Evolutionary conservation across 2,113 vertebrate species (phyloP).

Genomic region (Cacatua alba): DNA sequence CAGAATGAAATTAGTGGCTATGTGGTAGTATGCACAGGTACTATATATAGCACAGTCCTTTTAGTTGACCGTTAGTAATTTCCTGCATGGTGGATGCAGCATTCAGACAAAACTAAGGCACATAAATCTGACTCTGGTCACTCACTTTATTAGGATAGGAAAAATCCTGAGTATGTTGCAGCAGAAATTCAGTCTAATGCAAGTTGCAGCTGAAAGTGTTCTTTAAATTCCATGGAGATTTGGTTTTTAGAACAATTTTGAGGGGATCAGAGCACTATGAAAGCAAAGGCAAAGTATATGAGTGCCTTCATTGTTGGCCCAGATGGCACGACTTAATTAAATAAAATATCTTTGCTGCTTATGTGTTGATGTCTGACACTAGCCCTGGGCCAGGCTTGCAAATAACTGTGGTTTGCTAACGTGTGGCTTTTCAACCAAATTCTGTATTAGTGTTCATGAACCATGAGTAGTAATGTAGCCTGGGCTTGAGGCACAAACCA

Average conservation of each 20-base stretch:
- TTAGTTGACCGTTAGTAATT: slow-evolving; percentile 56
- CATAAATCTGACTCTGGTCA: slow-evolving; percentile 37
- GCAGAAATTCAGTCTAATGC: slow-evolving; percentile 33
- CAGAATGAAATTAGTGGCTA: neutral
- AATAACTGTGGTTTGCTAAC: slow-evolving; percentile 69
- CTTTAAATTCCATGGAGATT: neutral
- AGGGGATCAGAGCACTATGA: neutral
- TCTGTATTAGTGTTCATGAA: neutral
- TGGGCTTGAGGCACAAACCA: slow-evolving; percentile 38
- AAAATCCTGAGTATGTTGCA: slow-evolving; percentile 21
- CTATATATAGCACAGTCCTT: slow-evolving; percentile 35
- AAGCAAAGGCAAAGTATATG: slow-evolving; percentile 20
- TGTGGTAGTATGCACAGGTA: neutral
- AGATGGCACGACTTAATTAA: slow-evolving; percentile 64
- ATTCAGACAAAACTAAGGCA: neutral
- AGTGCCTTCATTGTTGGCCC: slow-evolving; percentile 60
- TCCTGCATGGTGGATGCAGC: slow-evolving; percentile 19
- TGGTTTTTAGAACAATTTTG: slow-evolving; percentile 21
- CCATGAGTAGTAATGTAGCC: neutral
- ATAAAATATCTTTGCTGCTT: slow-evolving; percentile 61
- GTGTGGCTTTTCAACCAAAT: slow-evolving; percentile 65
- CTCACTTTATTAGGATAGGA: slow-evolving; percentile 40
- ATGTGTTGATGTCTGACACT: slow-evolving; percentile 60
- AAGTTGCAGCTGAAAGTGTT: slow-evolving; percentile 54
- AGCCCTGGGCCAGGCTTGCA: slow-evolving; percentile 57